A percentile compares a stretch with the other conserved stretches of the same genome.
These are phyloP conservation scores for Aphyosemion australe DNA, from an alignment of 2,113 vertebrate species.

Conservation along the genomic window DNA sequence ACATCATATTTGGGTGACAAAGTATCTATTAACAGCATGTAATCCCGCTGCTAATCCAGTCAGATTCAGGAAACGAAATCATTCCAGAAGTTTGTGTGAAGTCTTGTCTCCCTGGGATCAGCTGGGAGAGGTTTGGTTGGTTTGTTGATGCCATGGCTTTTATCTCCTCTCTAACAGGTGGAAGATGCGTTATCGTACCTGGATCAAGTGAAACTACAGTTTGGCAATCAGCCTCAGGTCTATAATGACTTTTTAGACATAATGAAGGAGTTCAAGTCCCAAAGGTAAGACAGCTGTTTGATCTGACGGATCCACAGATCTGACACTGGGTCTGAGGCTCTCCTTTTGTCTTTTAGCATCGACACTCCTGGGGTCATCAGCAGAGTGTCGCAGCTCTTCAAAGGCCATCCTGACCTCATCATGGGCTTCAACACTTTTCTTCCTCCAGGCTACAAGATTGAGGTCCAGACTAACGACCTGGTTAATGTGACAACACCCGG, in stretches of 20 bases:
- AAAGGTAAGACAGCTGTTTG: constrained; percentile 82
- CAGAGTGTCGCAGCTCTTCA: constrained; percentile 97
- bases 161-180: constrained; percentile 78
- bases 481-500: constrained; percentile 97
- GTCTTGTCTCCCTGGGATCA: no score
- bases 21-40: no score
- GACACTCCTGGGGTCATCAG: constrained; percentile 98
- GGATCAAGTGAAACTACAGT: constrained; percentile 98
- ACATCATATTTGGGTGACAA: no score
- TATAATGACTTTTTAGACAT: constrained; percentile 99
- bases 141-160: not conserved
- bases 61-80: no score
- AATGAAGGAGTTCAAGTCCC: constrained; percentile 99
- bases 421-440: constrained; percentile 99
- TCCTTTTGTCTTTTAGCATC: constrained; percentile 79
- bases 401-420: constrained; percentile 97
- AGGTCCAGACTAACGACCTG: constrained; percentile 96
- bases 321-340: no score
- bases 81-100: no score
- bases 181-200: constrained; percentile 98
- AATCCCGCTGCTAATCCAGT: no score
- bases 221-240: constrained; percentile 98
- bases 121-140: no score
- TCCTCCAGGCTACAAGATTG: constrained; percentile 98
- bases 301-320: not conserved